These are phyloP conservation scores for Latheticus oryzae DNA, from an alignment of 2,888 invertebrate species.

Conservation along the genomic window DNA sequence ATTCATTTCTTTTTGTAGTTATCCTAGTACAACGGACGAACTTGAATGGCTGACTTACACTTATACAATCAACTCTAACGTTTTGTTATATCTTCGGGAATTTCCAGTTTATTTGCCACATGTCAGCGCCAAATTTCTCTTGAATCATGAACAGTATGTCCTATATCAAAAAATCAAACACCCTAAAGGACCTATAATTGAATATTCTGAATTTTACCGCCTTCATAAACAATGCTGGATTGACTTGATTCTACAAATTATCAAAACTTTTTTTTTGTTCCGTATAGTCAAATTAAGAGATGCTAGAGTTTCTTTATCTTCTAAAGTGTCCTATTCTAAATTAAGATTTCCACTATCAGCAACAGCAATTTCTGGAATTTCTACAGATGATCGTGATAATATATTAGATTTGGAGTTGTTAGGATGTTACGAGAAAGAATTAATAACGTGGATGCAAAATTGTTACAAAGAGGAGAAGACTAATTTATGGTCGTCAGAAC, in stretches of 20 bases:
- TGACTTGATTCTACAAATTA: constrained; percentile 73
- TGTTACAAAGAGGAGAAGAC: constrained; percentile 62
- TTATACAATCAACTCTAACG: constrained; percentile 58
- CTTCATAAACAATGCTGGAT: constrained; percentile 69
- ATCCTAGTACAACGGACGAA: constrained; percentile 30
- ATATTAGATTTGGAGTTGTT: constrained; percentile 21
- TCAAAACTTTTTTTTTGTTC: constrained; percentile 70
- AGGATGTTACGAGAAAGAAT: constrained; percentile 53
- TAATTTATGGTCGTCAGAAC: constrained; percentile 60
- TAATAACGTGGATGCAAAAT: constrained; percentile 65
- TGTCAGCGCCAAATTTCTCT: constrained; percentile 61
- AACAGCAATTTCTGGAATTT: not conserved
- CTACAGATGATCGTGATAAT: constrained; percentile 6
- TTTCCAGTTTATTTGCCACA: constrained; percentile 63
- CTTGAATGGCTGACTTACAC: constrained; percentile 48
- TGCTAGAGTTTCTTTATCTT: not conserved
- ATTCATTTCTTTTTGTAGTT: too few species aligned
- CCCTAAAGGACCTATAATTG: constrained; percentile 29
- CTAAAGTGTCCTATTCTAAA: not conserved
- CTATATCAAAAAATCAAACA: constrained; percentile 47
- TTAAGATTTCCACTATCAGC: not conserved
- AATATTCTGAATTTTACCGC: constrained; percentile 49
- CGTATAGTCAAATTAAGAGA: constrained; percentile 55
- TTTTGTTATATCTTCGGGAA: constrained; percentile 58
- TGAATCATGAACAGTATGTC: constrained; percentile 63